A percentile compares a stretch with the other conserved stretches of the same genome.
These are phyloP conservation scores for Drosophila mulleri DNA, from an alignment of 2,888 invertebrate species.

Conservation along the genomic window DNA sequence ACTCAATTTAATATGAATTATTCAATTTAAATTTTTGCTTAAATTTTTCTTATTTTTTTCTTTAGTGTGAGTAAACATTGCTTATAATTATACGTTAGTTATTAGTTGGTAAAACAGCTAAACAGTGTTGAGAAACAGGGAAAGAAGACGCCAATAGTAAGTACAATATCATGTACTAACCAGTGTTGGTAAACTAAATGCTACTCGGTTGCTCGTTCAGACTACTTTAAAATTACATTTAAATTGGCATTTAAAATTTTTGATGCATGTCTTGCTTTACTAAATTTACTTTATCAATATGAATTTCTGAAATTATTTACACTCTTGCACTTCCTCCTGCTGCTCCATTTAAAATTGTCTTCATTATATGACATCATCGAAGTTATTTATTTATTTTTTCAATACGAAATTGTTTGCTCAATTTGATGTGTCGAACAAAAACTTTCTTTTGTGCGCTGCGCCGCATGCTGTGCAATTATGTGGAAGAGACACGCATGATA, in stretches of 20 bases:
- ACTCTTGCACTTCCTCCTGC: neutral
- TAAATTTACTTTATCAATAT: neutral
- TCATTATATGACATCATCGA: conserved; percentile 63
- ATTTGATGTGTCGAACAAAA: conserved; percentile 34
- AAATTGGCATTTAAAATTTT: neutral
- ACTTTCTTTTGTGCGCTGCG: conserved; percentile 71
- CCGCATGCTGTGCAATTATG: conserved; percentile 54
- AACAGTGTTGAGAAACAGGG: neutral
- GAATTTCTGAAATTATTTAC: neutral
- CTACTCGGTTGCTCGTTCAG: neutral
- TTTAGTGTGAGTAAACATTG: too few relatives aligned
- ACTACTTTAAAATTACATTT: neutral
- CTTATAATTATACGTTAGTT: too few relatives aligned
- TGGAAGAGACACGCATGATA: conserved; percentile 5
- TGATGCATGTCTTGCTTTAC: neutral
- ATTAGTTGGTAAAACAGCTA: too few relatives aligned
- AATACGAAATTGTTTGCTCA: conserved; percentile 41
- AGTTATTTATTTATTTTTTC: conserved; percentile 24
- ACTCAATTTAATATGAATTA: conserved; percentile 3
- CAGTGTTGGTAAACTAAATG: neutral
- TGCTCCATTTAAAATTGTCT: conserved; percentile 27
- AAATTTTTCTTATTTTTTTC: too few relatives aligned
- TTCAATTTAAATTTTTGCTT: neutral
- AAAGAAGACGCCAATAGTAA: neutral
- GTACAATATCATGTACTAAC: too few relatives aligned